These are phyloP conservation scores for Lasioglossum leucozonium DNA, from an alignment of 2,888 invertebrate species.

Conservation along the genomic window DNA sequence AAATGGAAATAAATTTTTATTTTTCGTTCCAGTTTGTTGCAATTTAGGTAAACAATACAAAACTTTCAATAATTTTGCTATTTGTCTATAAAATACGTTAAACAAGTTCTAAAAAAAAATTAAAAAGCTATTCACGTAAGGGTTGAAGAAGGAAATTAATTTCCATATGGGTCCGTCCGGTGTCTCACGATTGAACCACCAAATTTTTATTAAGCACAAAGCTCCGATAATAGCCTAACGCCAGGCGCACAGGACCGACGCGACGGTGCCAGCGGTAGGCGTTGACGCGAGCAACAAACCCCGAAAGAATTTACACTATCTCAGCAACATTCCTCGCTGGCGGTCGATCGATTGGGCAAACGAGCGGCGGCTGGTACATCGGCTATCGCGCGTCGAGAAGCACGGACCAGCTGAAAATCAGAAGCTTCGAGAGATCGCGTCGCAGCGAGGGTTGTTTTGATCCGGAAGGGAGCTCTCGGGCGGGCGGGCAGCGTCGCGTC, in stretches of 20 bases:
- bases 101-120: too few species aligned
- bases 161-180: too few species aligned
- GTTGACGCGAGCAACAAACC: background rate
- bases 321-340: rapidly evolving
- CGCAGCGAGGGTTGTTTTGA: background rate
- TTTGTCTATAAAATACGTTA: too few species aligned
- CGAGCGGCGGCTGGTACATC: background rate
- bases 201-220: background rate
- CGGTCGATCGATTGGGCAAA: background rate
- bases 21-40: too few species aligned
- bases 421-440: background rate
- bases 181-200: background rate
- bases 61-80: too few species aligned
- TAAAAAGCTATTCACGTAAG: too few species aligned
- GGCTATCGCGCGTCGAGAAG: background rate
- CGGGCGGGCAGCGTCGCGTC: background rate
- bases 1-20: too few species aligned
- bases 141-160: too few species aligned
- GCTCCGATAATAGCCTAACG: too few species aligned
- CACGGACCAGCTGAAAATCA: background rate
- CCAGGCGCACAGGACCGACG: background rate
- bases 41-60: too few species aligned
- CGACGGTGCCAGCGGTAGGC: background rate
- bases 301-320: background rate
- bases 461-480: background rate